phyloP scores from a whole-genome alignment of 2,113 vertebrate species.

The Mesocricetus auratus region DNA sequence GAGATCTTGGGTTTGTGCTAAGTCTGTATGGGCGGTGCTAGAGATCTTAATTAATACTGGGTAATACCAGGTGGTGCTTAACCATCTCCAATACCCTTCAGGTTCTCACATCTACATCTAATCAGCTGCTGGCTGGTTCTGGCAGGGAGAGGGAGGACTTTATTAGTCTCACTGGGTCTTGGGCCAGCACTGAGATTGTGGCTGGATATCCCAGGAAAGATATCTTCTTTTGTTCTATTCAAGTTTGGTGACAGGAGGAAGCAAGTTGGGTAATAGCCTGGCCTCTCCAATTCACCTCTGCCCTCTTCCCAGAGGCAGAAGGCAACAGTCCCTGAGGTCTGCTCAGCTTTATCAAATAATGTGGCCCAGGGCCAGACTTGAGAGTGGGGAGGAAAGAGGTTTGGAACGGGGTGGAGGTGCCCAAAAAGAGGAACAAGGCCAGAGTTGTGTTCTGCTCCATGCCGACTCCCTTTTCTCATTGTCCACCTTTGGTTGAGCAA shows the following conservation, averaged over 20 bases:
- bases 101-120: slow-evolving; percentile 43
- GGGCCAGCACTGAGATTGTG: not conserved
- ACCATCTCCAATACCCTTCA: slow-evolving; percentile 51
- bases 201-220: not conserved
- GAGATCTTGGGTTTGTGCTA: slow-evolving; percentile 65
- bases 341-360: not conserved
- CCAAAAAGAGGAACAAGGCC: not conserved
- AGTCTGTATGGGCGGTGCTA: slow-evolving; percentile 30
- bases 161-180: not conserved
- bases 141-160: not conserved
- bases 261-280: slow-evolving; percentile 12
- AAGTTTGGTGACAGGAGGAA: not conserved
- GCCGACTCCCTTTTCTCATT: not conserved
- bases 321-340: not conserved
- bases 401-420: not conserved
- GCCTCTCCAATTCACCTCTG: not conserved
- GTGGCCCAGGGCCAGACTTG: not conserved
- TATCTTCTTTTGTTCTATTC: slow-evolving; percentile 4
- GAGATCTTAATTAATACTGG: slow-evolving; percentile 74
- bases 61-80: slow-evolving; percentile 69
- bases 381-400: too few species aligned
- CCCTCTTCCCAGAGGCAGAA: not conserved
- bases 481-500: not conserved
- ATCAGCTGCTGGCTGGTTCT: slow-evolving; percentile 2
- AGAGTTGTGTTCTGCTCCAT: not conserved